Evolutionary conservation across 1,140 invertebrate species (phyloP).

Genomic region (Orius laevigatus): DNA sequence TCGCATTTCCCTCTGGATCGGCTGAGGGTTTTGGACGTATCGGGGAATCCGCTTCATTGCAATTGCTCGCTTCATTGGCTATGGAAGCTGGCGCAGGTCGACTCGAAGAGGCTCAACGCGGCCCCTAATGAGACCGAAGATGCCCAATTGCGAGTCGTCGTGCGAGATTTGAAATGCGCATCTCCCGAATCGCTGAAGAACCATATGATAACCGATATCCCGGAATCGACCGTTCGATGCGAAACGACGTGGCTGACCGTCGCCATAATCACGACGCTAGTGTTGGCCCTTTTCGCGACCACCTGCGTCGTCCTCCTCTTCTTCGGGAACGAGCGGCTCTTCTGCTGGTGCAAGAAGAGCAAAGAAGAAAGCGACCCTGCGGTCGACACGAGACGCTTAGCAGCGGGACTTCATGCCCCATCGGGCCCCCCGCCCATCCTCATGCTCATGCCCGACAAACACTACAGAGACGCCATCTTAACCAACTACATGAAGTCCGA

Average conservation of each 20-base stretch:
- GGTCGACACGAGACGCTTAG: constrained; percentile 29
- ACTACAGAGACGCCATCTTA: constrained; percentile 27
- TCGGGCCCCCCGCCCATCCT: constrained; percentile 13
- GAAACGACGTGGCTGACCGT: constrained; percentile 40
- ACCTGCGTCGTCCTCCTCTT: constrained; percentile 31
- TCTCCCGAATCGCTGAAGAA: constrained; percentile 33
- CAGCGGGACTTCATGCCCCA: constrained; percentile 26
- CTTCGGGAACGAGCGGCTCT: constrained; percentile 34
- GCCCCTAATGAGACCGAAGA: constrained; percentile 9
- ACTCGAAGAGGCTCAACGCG: constrained; percentile 4
- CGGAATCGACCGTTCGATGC: constrained; percentile 39
- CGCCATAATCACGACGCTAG: constrained; percentile 34
- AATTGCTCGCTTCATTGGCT: constrained; percentile 78
- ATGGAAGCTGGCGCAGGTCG: constrained; percentile 46
- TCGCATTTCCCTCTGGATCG: constrained; percentile 63
- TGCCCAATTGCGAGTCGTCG: constrained; percentile 12
- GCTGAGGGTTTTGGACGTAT: constrained; percentile 47
- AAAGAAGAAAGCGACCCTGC: constrained; percentile 26
- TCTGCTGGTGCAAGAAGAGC: constrained; percentile 27
- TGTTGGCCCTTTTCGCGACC: constrained; percentile 29
- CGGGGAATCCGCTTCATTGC: constrained; percentile 68
- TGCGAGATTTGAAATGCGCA: constrained; percentile 31
- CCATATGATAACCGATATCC: constrained; percentile 32
- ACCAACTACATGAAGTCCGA: constrained; percentile 38
- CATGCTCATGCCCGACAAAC: constrained; percentile 19